A percentile compares a stretch with the other conserved stretches of the same genome.
Evolutionary conservation across 2,888 invertebrate genomes (phyloP).

Genomic region (Nasonovia ribisnigri): DNA sequence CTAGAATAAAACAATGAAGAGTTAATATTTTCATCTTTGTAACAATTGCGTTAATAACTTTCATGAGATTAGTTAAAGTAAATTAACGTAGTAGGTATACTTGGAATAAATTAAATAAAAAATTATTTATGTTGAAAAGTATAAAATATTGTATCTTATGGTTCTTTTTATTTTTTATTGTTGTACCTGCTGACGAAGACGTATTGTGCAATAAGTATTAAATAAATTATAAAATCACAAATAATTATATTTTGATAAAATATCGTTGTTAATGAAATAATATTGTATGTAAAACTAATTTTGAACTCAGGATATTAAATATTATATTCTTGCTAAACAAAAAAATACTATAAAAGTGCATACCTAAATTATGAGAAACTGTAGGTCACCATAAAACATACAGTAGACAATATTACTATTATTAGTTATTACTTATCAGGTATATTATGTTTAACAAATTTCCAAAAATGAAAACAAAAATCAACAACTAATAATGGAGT

Average conservation of each 20-base stretch:
- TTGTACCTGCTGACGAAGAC: not conserved
- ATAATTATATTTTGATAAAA: not conserved
- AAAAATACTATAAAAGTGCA: no score
- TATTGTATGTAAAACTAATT: not conserved
- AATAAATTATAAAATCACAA: no score
- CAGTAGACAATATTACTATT: no score
- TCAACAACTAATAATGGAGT: no score
- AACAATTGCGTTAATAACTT: slow-evolving; percentile 1
- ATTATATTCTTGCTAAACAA: no score
- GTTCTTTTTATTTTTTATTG: not conserved
- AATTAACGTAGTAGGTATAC: not conserved
- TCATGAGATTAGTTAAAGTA: not conserved
- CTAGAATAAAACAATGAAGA: not conserved
- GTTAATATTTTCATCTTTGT: not conserved
- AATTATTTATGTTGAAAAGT: not conserved
- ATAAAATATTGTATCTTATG: not conserved
- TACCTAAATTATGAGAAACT: no score
- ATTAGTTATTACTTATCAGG: no score
- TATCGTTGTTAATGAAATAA: not conserved
- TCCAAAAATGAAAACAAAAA: no score
- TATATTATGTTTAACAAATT: no score
- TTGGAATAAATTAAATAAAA: slow-evolving; percentile 37
- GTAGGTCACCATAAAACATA: no score
- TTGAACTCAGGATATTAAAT: not conserved
- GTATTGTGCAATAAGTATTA: no score